phyloP scores from a whole-genome alignment of 2,888 invertebrate genomes.

The Eupithecia abbreviata region DNA sequence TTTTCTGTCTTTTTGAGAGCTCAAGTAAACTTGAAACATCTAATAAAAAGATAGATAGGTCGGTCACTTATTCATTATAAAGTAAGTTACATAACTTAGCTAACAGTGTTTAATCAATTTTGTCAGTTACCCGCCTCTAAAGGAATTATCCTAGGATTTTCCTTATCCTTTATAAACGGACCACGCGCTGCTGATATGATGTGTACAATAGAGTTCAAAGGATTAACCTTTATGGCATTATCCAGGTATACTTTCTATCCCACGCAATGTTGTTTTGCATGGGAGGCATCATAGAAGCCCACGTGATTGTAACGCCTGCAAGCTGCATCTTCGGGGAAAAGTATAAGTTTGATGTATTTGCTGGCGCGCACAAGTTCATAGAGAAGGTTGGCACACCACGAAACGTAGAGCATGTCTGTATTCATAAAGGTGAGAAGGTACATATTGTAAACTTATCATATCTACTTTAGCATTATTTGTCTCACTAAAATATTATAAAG shows the following conservation, averaged over 20 bases:
- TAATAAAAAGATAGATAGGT: too few relatives aligned
- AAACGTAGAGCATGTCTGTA: conserved; percentile 63
- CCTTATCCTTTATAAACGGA: too few relatives aligned
- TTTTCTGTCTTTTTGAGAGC: too few relatives aligned
- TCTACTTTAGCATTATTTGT: too few relatives aligned
- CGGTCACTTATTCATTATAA: too few relatives aligned
- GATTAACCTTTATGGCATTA: neutral
- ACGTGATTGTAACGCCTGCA: conserved; percentile 73
- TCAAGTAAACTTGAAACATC: too few relatives aligned
- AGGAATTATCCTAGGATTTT: neutral
- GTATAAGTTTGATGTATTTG: conserved; percentile 66
- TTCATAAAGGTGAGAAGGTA: conserved; percentile 63
- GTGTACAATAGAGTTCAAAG: neutral
- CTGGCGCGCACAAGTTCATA: conserved; percentile 66
- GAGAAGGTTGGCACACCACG: conserved; percentile 58
- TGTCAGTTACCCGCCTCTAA: neutral
- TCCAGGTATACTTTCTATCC: conserved; percentile 69
- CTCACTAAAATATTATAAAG: too few relatives aligned
- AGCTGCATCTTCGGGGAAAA: conserved; percentile 68
- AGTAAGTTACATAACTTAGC: too few relatives aligned
- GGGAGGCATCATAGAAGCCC: conserved; percentile 70
- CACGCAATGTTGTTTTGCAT: conserved; percentile 75
- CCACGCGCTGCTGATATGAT: neutral
- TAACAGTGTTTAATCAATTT: too few relatives aligned
- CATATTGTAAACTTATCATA: neutral